Evolutionary conservation across 2,797 vertebrate species (phyloP).

Genomic region (Alosa sapidissima): DNA sequence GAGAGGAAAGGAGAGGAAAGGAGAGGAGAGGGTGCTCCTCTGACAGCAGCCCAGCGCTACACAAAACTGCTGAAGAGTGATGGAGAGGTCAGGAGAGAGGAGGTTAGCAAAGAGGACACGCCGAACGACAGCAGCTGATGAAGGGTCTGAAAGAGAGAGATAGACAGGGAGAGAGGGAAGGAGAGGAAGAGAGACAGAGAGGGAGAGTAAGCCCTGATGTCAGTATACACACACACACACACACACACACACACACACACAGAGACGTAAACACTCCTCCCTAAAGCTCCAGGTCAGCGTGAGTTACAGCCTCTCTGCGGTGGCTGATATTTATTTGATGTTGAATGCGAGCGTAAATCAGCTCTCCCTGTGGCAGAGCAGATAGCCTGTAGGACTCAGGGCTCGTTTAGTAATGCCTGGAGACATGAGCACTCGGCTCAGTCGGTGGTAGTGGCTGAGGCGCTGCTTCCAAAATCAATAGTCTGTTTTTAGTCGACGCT

Average conservation of each 20-base stretch:
- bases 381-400: constrained; percentile 62
- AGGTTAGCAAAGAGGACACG: not conserved
- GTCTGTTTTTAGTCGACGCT: constrained; percentile 16
- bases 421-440: not conserved
- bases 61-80: not conserved
- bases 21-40: not conserved
- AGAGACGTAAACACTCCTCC: constrained; percentile 24
- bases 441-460: too few species aligned
- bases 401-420: not conserved
- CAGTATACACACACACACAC: not conserved
- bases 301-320: constrained; percentile 56
- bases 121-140: not conserved
- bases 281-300: constrained; percentile 56
- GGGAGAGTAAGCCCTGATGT: too few species aligned
- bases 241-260: not conserved
- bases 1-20: too few species aligned
- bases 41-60: not conserved
- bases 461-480: constrained; percentile 61
- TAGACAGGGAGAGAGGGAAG: not conserved
- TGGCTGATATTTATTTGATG: constrained; percentile 67
- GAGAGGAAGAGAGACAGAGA: not conserved
- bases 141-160: not conserved
- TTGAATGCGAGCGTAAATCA: constrained; percentile 67
- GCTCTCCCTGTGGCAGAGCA: constrained; percentile 49
- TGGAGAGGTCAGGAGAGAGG: not conserved